These are phyloP conservation scores for Macrobrachium rosenbergii DNA, from an alignment of 1,140 invertebrate species.

Conservation along the genomic window DNA sequence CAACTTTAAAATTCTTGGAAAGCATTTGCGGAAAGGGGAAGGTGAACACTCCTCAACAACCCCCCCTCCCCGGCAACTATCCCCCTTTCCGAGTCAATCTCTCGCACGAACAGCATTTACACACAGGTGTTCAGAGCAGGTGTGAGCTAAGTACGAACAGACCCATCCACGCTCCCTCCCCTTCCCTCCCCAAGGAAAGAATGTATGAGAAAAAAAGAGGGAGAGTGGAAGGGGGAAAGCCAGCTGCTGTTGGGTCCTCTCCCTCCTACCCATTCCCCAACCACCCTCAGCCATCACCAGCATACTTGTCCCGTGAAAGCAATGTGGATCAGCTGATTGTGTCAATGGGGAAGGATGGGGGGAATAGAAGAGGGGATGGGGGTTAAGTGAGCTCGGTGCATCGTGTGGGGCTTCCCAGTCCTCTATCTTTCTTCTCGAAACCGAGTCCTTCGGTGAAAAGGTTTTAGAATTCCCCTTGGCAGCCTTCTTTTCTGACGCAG, in stretches of 20 bases:
- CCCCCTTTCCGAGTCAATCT: too few relatives aligned
- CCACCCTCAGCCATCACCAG: background rate
- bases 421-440: background rate
- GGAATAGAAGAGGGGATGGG: background rate
- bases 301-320: constrained; percentile 2
- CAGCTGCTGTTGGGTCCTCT: background rate
- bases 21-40: too few relatives aligned
- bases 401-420: background rate
- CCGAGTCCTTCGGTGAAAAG: background rate
- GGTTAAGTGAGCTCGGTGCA: background rate
- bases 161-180: too few relatives aligned
- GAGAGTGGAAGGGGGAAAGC: background rate
- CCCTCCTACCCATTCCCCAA: background rate
- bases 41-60: too few relatives aligned
- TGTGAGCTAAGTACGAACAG: too few relatives aligned
- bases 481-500: too few relatives aligned
- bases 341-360: background rate
- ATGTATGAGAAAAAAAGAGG: background rate
- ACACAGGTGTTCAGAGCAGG: too few relatives aligned
- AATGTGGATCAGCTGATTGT: constrained; percentile 21
- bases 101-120: too few relatives aligned
- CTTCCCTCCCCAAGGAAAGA: background rate
- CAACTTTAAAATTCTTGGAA: too few relatives aligned
- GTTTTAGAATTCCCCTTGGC: too few relatives aligned
- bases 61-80: too few relatives aligned